A percentile compares a stretch with the other conserved stretches of the same genome.
phyloP scores from a whole-genome alignment of 1,140 invertebrate species.

The Drosophila carrolli region DNA sequence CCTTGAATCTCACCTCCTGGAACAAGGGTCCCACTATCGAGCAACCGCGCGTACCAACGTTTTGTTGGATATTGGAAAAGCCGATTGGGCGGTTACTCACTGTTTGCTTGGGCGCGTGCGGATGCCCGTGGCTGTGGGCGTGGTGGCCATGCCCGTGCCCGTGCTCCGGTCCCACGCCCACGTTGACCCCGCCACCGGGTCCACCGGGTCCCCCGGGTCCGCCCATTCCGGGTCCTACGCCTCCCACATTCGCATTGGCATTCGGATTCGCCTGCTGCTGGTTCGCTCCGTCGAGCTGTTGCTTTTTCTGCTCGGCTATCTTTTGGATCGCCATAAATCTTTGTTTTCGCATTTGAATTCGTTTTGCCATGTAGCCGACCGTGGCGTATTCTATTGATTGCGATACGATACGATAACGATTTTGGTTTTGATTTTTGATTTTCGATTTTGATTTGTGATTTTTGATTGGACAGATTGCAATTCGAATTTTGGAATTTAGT shows the following conservation, averaged over 20 bases:
- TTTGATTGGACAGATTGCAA: constrained; percentile 33
- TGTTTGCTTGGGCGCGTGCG: constrained; percentile 85
- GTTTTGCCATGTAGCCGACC: constrained; percentile 97
- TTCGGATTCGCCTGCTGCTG: constrained; percentile 86
- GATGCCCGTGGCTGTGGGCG: constrained; percentile 85
- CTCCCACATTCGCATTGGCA: constrained; percentile 80
- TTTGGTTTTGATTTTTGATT: constrained; percentile 51
- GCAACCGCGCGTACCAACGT: constrained; percentile 85
- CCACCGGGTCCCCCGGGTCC: constrained; percentile 70
- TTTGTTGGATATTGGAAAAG: constrained; percentile 85
- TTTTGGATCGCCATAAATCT: constrained; percentile 94
- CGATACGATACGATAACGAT: constrained; percentile 70
- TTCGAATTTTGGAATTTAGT: constrained; percentile 35
- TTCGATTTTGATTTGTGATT: constrained; percentile 36
- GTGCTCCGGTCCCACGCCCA: constrained; percentile 78
- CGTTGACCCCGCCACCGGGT: constrained; percentile 32
- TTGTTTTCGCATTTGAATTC: constrained; percentile 97
- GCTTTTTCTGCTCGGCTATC: constrained; percentile 95
- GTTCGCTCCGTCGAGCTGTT: constrained; percentile 88
- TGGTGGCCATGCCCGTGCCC: constrained; percentile 85
- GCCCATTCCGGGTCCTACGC: constrained; percentile 61
- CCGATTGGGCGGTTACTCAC: constrained; percentile 85
- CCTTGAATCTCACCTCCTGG: constrained; percentile 97
- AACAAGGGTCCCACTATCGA: constrained; percentile 91
- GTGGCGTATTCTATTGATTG: constrained; percentile 93